A percentile compares a stretch with the other conserved stretches of the same genome.
phyloP scores from a whole-genome alignment of 2,113 vertebrate genomes.

The Dicrurus megarhynchus region DNA sequence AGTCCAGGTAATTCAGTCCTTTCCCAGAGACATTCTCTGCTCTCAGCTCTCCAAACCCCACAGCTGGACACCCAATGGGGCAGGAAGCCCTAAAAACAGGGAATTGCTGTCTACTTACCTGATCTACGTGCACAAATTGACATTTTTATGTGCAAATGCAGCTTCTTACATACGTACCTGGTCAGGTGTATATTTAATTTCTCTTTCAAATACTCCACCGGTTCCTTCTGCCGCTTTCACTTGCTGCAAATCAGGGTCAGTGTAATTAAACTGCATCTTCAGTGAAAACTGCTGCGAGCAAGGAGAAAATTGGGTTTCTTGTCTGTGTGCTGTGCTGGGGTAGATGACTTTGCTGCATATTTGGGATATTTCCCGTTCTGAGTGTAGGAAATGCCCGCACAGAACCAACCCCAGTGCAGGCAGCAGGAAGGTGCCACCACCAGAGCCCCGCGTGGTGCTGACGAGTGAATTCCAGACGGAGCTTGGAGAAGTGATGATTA shows the following conservation, averaged over 20 bases:
- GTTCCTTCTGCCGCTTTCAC: background rate
- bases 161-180: background rate
- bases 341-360: background rate
- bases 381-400: background rate
- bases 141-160: background rate
- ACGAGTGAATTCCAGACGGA: background rate
- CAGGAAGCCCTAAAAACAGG: background rate
- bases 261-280: background rate
- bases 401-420: background rate
- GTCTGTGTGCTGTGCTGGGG: background rate
- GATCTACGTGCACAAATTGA: background rate
- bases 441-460: background rate
- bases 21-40: background rate
- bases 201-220: background rate
- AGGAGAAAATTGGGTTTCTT: background rate
- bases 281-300: background rate
- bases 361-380: background rate
- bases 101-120: background rate
- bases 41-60: background rate
- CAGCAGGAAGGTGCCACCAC: background rate
- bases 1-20: background rate
- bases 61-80: background rate
- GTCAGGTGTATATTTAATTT: background rate
- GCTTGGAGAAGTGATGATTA: slow-evolving; percentile 21
- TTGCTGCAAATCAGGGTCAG: background rate